Percentiles rank a stretch among this genome's conserved stretches.
Evolutionary conservation across 2,888 invertebrate species (phyloP).

Genomic region (Mimas tiliae): DNA sequence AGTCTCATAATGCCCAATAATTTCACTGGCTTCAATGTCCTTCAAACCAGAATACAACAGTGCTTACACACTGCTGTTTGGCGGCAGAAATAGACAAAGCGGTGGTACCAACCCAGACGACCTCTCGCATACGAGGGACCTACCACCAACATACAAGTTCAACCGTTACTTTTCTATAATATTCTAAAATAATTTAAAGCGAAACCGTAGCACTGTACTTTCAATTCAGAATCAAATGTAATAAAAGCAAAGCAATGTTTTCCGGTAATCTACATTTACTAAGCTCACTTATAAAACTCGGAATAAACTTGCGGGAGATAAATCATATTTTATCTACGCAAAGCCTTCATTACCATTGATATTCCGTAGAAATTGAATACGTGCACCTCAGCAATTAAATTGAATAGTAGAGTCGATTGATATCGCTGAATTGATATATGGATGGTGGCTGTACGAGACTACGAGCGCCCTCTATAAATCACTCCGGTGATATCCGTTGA

Average conservation of each 20-base stretch:
- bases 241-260: conserved; percentile 17
- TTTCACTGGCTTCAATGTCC: no score
- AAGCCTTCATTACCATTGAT: conserved; percentile 27
- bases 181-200: background rate
- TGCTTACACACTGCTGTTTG: no score
- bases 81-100: no score
- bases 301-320: conserved; percentile 14
- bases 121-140: no score
- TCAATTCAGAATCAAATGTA: background rate
- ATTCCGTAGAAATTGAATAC: conserved; percentile 29
- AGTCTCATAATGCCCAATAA: no score
- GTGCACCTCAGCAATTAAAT: conserved; percentile 32
- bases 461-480: conserved; percentile 42
- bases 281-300: background rate
- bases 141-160: no score
- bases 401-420: conserved; percentile 41
- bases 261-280: conserved; percentile 13
- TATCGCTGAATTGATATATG: conserved; percentile 52
- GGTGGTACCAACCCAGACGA: no score
- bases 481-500: conserved; percentile 44
- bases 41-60: no score
- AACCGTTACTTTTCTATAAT: no score
- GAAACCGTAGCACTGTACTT: conserved; percentile 4
- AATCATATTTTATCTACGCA: conserved; percentile 28
- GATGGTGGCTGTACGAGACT: conserved; percentile 17